These are phyloP conservation scores for Spatulosminthurus flaviceps DNA, from an alignment of 2,888 invertebrate genomes.

Conservation along the genomic window DNA sequence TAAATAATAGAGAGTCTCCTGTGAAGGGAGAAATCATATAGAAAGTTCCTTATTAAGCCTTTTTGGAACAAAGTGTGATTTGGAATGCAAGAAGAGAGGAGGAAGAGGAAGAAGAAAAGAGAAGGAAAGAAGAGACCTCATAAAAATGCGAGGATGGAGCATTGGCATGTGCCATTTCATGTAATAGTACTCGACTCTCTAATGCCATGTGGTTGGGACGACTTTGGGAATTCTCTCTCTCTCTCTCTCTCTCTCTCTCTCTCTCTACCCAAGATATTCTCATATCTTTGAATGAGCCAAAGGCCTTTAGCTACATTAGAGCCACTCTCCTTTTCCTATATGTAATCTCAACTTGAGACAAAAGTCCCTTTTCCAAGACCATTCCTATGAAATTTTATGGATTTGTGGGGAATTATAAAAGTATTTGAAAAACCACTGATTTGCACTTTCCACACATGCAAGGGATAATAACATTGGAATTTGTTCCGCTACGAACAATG, in stretches of 20 bases:
- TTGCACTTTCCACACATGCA: no score
- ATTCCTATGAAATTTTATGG: constrained; percentile 38
- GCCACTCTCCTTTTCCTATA: background rate
- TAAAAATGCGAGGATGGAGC: constrained; percentile 28
- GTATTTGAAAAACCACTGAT: no score
- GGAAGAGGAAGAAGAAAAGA: background rate
- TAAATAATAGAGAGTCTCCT: no score
- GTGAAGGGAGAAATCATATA: no score
- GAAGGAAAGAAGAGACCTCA: constrained; percentile 1
- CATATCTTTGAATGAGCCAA: background rate
- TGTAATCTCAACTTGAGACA: background rate
- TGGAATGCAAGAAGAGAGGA: background rate
- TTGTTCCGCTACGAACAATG: no score
- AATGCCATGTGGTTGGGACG: constrained; percentile 27
- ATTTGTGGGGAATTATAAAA: background rate
- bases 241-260: no score
- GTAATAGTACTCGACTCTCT: constrained; percentile 25
- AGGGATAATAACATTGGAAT: no score
- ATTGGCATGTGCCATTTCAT: constrained; percentile 39
- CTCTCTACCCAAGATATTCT: constrained; percentile 1
- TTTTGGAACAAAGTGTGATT: background rate
- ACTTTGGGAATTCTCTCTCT: constrained; percentile 1
- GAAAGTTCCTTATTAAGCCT: no score
- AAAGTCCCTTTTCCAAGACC: background rate
- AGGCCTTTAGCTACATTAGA: background rate